Base-by-base conservation (phyloP, 2,113 vertebrate genomes). In the Camelus dromedarius region DNA sequence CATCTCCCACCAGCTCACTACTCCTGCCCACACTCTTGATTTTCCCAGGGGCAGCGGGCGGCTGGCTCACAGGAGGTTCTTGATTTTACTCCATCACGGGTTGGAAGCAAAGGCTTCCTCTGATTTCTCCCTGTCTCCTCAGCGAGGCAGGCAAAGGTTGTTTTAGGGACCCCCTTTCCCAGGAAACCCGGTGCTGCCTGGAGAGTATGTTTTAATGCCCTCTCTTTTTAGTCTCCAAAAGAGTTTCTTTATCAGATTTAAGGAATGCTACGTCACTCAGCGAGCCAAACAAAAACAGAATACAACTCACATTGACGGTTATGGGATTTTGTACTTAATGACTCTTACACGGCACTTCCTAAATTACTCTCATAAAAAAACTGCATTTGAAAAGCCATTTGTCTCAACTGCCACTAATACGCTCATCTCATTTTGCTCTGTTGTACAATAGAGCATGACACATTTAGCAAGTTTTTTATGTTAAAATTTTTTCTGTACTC, bases 331-430 rank as follows among this genome's bases (percentile, higher is more conserved):
- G 69, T 93, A 92, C 82, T 89, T 97, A 89, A 95, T 73, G 94
- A 94, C 82, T 97, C 79, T 90, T 90, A 93, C 16, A 79, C 89
- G 46, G 28, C 89, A 76, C 73, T 96, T 80, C 89, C 79, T 94
- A 96, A 97, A 96, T 89, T 94, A 83, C 77, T 91, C 82, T 90
- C 89, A 87, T 95, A 92, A 83, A 94, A 42, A 95, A 94, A 76
- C 50, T 32, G 79, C 82, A 80, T 93, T 87, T 83, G 52, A 79
- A 91, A 92, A 95, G 73, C 35, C 86, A 72, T 95, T 97, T 91
- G 86, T 97, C 66, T 91, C 82, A 50, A 32, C 85, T 95, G 93
- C 58, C 95, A 92, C 77, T 89, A 91, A 96, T 77, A n/a, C 0
- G 5, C 82, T 95, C 81, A 42, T 58, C 66, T 92, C 62, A 69